A percentile compares a stretch with the other conserved stretches of the same genome.
Evolutionary conservation across 2,888 invertebrate species (phyloP).

Genomic region (Creontiades dilutus): DNA sequence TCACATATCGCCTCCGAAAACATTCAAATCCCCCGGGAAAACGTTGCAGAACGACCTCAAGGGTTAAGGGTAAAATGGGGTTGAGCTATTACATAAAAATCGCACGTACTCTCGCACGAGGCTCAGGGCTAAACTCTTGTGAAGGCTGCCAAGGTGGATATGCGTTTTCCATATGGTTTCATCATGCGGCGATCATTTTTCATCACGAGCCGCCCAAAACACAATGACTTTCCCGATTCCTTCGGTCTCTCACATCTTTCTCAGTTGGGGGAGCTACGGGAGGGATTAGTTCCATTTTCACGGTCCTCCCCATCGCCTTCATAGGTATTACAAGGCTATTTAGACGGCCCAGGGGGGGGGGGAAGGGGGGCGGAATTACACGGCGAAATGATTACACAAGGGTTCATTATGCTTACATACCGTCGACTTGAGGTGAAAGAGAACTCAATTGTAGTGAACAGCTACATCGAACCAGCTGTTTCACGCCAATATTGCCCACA

Average conservation of each 20-base stretch:
- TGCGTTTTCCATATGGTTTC: neutral
- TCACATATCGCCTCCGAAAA: neutral
- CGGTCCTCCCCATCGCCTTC: conserved; percentile 26
- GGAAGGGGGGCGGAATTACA: neutral
- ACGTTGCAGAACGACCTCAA: neutral
- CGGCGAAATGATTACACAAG: conserved; percentile 6
- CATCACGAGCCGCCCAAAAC: conserved; percentile 14
- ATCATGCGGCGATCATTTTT: neutral
- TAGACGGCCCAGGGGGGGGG: neutral
- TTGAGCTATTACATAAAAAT: conserved; percentile 2
- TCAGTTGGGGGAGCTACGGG: neutral
- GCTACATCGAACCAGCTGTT: neutral
- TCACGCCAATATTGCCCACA: too few species aligned
- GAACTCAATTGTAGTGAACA: neutral
- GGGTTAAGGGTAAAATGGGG: neutral
- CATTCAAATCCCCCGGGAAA: neutral
- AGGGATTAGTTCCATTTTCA: conserved; percentile 54
- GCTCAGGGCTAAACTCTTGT: neutral
- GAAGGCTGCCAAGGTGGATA: neutral
- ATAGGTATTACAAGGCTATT: conserved; percentile 34
- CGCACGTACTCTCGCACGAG: conserved; percentile 1
- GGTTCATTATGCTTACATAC: conserved; percentile 14
- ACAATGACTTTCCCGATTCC: conserved; percentile 33
- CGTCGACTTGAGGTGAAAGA: neutral
- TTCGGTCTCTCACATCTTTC: conserved; percentile 11